Base-by-base conservation (phyloP, 2,797 vertebrate species). In the Rhodeus uyekii region DNA sequence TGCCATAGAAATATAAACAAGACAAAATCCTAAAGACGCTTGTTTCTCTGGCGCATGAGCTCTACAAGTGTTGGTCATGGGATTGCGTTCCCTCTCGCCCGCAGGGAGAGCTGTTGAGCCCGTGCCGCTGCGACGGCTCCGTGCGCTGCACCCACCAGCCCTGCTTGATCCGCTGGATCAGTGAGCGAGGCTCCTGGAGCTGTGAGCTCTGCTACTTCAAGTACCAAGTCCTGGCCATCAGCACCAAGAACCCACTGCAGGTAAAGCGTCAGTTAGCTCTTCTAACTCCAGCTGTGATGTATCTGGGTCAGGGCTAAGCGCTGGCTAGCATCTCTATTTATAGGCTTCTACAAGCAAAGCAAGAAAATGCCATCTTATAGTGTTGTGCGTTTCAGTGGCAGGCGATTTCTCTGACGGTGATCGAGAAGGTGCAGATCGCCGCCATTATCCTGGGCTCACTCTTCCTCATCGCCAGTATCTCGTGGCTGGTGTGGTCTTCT, bases 381-480 rank as follows among this genome's bases (percentile, higher is more conserved):
- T 36, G 53, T 36, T 65, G 36, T 72, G 60, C 36, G 5, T 83
- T 75, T 71, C 93, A 98, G 97, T 97, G 97, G 96, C 97, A 98
- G 93, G 96, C 96, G 88, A 98, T 97, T 92, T 97, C 97, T 76
- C 94, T 97, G 92, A 98, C 97, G 0, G 96, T 98, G 90, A 98
- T 98, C 1, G 97, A 98, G 93, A 97, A 97, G 92, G 97, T 98
- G 79, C 97, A 98, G 92, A 98, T 98, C 19, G 97, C 97, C 0
- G 97, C 97, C 89, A 97, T 97, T 60, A 96, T 98, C 61, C 94
- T 98, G 92, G 97, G 97, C 77, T 98, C 96, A 8, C 95, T 98
- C 85, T 98, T 98, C 94, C 96, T 98, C 78, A 97, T 98, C 0
- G 96, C 97, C 93, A 98, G 97, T 93, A 97, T 98, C 93, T 97